Percentiles rank a stretch among this genome's conserved stretches.
phyloP scores from a whole-genome alignment of 2,797 vertebrate genomes.

The Hyperoplus immaculatus region DNA sequence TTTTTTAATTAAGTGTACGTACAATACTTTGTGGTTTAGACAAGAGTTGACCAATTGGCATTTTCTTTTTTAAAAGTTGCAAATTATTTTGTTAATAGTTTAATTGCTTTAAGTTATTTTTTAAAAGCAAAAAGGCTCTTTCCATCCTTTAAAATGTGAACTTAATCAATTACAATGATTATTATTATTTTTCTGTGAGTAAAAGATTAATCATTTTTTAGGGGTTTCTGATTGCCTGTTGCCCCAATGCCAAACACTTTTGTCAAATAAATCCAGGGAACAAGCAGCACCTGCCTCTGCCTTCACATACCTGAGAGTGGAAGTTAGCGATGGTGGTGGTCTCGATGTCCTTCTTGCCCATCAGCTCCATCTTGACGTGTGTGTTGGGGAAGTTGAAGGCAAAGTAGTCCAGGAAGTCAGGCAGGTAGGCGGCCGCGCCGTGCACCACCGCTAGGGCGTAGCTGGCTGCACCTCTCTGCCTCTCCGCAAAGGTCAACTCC shows the following conservation, averaged over 20 bases:
- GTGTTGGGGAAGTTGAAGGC: slow-evolving; percentile 99
- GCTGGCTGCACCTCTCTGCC: slow-evolving; percentile 90
- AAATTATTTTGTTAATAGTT: no score
- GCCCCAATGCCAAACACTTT: neutral
- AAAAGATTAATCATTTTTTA: no score
- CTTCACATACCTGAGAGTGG: slow-evolving; percentile 93
- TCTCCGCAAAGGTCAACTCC: slow-evolving; percentile 93
- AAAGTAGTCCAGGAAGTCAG: slow-evolving; percentile 99
- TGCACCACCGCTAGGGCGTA: slow-evolving; percentile 97
- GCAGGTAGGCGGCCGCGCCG: slow-evolving; percentile 93
- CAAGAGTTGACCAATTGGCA: no score
- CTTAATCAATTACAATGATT: no score
- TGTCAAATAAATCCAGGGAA: neutral
- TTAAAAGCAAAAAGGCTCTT: no score
- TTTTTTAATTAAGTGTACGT: neutral
- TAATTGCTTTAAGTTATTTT: no score
- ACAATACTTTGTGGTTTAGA: neutral
- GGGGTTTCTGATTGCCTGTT: no score
- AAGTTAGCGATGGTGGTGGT: slow-evolving; percentile 98
- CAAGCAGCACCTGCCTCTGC: no score
- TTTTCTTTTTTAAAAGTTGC: no score
- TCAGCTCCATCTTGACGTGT: slow-evolving; percentile 98
- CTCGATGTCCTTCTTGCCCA: slow-evolving; percentile 99
- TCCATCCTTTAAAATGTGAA: no score
- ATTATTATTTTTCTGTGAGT: no score